Conservation (phyloP, 2,888 invertebrate genomes). For the Alloplasta piceator region DNA sequence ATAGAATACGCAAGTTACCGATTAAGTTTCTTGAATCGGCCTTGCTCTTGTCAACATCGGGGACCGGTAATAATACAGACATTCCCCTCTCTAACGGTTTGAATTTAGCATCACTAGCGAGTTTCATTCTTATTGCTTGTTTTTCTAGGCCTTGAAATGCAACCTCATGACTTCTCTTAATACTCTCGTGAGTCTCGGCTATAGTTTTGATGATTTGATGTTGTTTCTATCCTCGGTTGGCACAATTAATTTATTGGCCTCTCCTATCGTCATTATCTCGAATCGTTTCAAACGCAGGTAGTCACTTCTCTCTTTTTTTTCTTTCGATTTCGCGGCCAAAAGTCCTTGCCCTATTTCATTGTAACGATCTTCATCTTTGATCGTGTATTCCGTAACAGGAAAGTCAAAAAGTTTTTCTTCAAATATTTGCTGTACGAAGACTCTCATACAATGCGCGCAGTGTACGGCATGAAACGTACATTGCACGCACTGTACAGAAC, state of each 20-base stretch:
- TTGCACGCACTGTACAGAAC: no score
- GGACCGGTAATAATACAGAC: no score
- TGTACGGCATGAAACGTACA: no score
- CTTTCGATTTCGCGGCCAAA: no score
- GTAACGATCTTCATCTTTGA: no score
- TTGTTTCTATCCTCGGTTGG: neutral
- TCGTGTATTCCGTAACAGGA: no score
- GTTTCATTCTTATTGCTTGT: conserved; percentile 1
- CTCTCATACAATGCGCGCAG: no score
- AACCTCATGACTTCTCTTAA: conserved; percentile 4
- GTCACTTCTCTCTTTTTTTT: neutral
- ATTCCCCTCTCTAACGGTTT: neutral
- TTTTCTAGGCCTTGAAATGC: neutral
- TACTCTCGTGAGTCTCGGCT: neutral
- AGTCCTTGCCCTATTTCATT: no score
- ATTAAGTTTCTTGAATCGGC: neutral
- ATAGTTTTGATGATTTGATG: neutral
- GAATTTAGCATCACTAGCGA: conserved; percentile 9
- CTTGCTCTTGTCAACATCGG: no score
- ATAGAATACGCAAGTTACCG: conserved; percentile 4
- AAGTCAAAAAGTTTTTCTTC: no score
- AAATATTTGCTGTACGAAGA: no score
- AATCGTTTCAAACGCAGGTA: neutral
- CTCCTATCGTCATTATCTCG: neutral
- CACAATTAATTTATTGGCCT: neutral